These are phyloP conservation scores for Zeuzera pyrina DNA, from an alignment of 2,888 invertebrate species.

Conservation along the genomic window DNA sequence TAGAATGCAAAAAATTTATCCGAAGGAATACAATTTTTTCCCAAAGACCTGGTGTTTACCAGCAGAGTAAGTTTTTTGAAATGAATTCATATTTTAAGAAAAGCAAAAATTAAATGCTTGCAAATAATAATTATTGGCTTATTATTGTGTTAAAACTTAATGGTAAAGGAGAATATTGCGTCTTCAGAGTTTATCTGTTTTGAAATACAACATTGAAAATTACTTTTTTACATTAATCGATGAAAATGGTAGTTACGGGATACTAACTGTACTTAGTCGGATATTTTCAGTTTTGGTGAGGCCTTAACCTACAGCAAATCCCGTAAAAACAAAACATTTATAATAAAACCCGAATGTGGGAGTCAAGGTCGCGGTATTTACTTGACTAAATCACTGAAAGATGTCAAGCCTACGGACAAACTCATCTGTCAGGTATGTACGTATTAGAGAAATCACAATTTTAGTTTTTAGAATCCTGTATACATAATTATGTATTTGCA, in stretches of 20 bases:
- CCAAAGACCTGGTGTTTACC: constrained; percentile 96
- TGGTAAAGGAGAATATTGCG: too few relatives aligned
- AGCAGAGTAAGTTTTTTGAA: constrained; percentile 83
- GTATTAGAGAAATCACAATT: too few relatives aligned
- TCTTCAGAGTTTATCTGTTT: too few relatives aligned
- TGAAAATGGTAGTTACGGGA: too few relatives aligned
- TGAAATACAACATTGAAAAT: too few relatives aligned
- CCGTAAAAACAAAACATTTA: constrained; percentile 83
- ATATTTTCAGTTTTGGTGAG: constrained; percentile 76
- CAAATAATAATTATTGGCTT: too few relatives aligned
- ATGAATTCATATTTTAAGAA: neutral
- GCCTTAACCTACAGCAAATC: constrained; percentile 80
- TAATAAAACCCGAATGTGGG: constrained; percentile 92
- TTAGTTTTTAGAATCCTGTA: too few relatives aligned
- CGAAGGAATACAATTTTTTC: constrained; percentile 92
- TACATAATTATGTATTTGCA: too few relatives aligned
- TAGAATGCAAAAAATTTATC: constrained; percentile 90
- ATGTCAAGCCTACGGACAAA: constrained; percentile 83
- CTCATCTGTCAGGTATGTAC: constrained; percentile 87
- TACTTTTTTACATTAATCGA: too few relatives aligned
- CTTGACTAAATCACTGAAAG: constrained; percentile 86
- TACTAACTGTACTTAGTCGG: too few relatives aligned
- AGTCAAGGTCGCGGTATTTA: constrained; percentile 93
- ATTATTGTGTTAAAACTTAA: too few relatives aligned
- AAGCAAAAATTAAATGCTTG: constrained; percentile 1